Base-by-base conservation (phyloP, 2,797 vertebrate genomes). In the Semotilus atromaculatus region DNA sequence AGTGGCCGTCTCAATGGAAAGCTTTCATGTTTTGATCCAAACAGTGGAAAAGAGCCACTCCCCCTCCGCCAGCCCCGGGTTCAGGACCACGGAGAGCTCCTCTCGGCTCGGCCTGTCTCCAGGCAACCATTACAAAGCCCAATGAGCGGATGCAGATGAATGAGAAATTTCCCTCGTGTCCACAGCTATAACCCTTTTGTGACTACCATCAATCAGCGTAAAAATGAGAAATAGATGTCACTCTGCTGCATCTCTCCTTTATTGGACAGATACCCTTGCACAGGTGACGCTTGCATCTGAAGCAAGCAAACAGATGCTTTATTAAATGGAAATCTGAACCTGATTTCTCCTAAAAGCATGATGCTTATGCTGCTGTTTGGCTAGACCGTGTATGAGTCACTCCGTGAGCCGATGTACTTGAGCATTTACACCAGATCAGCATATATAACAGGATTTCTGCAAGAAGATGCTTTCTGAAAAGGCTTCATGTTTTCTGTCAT, bases 21-120 rank as follows among this genome's bases (percentile, higher is more conserved):
- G 83, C 82, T 85, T 90, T 89, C 76, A 80, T 83, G 70, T 53
- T 84, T 48, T 34, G 51, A 82, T 84, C 80, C 38, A 51, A 75
- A 82, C 78, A 58, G 67, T 53, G 70, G 83, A 84, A 86, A 80
- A 70, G 83, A 80, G 84, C 78, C 83, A 36, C 31, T 78, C 55
- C 78, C 60, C 78, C 62, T 83, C 76, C 78, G 74, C 82, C 78
- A 72, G 60, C 78, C 72, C n/a, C 34, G 81, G 71, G 83, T 88
- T 88, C 88, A 89, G 90, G 67, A 86, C 88, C 82, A 53, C 2
- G 79, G 88, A 89, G 72, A 89, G 88, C 85, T 76, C 82, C 83
- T 31, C 81, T 81, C 81, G 3, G 66, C 48, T 62, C 31, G 1
- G n/a, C 26, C 43, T 43, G 88, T 88, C 82, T 88, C 88, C 79